A percentile compares a stretch with the other conserved stretches of the same genome.
These are phyloP conservation scores for Watsonalla cultraria DNA, from an alignment of 2,888 invertebrate genomes.

Conservation along the genomic window DNA sequence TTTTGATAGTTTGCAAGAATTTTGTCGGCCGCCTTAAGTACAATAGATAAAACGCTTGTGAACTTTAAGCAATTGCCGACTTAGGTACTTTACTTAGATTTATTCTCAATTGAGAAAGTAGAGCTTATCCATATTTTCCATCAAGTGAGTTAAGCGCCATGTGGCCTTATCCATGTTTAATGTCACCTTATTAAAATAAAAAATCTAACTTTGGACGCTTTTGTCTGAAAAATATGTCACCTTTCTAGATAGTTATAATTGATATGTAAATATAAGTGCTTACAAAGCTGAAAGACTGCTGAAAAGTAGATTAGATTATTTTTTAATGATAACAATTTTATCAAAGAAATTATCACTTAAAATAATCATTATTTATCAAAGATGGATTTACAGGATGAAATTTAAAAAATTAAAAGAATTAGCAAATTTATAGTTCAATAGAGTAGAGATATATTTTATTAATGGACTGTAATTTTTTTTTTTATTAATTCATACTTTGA, in stretches of 20 bases:
- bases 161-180: too few relatives aligned
- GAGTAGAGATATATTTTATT: too few relatives aligned
- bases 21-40: not conserved
- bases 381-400: not conserved
- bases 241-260: conserved; percentile 4
- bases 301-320: conserved; percentile 1
- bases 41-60: not conserved
- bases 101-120: not conserved
- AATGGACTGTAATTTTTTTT: too few relatives aligned
- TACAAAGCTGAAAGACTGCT: conserved; percentile 20
- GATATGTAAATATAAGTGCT: conserved; percentile 11
- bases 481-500: too few relatives aligned
- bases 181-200: too few relatives aligned
- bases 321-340: conserved; percentile 5
- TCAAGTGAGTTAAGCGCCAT: not conserved
- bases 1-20: too few relatives aligned
- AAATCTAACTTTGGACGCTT: not conserved
- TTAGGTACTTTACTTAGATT: not conserved
- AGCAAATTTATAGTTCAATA: too few relatives aligned
- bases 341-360: conserved; percentile 3
- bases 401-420: too few relatives aligned
- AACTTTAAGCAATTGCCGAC: not conserved
- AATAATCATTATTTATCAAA: not conserved
- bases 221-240: conserved; percentile 1
- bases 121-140: not conserved